Conservation (phyloP, 2,113 vertebrate genomes). For the Gymnogyps californianus region DNA sequence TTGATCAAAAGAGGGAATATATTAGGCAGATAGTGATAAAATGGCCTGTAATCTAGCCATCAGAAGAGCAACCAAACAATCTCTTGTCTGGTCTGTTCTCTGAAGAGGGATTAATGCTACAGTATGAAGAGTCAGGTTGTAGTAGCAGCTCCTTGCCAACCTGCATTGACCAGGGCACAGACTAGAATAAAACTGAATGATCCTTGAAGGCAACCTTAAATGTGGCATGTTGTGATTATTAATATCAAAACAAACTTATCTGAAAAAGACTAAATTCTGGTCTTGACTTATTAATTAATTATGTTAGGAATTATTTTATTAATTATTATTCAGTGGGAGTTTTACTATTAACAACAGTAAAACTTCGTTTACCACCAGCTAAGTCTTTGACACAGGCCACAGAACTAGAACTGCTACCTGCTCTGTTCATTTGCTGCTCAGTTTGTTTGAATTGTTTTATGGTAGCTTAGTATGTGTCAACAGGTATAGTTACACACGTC, state of each 20-base stretch:
- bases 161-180: not conserved
- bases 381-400: not conserved
- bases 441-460: not conserved
- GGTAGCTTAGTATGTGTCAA: not conserved
- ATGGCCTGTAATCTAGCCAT: not conserved
- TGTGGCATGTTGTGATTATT: not conserved
- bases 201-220: not conserved
- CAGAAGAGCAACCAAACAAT: not conserved
- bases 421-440: not conserved
- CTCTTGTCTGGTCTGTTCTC: not conserved
- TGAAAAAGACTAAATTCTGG: not conserved
- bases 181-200: not conserved
- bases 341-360: not conserved
- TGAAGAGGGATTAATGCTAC: not conserved
- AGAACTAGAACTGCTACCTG: not conserved
- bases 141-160: not conserved
- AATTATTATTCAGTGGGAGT: not conserved
- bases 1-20: not conserved
- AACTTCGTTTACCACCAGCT: not conserved
- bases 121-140: fast-evolving
- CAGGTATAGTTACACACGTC: not conserved
- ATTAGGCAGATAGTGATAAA: not conserved
- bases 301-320: not conserved
- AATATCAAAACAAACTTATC: not conserved
- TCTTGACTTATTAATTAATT: not conserved